Evolutionary conservation across 2,888 invertebrate species (phyloP), one percentile per base, ranked within the genome.

Genomic region (Sinohyriopsis cumingii): DNA sequence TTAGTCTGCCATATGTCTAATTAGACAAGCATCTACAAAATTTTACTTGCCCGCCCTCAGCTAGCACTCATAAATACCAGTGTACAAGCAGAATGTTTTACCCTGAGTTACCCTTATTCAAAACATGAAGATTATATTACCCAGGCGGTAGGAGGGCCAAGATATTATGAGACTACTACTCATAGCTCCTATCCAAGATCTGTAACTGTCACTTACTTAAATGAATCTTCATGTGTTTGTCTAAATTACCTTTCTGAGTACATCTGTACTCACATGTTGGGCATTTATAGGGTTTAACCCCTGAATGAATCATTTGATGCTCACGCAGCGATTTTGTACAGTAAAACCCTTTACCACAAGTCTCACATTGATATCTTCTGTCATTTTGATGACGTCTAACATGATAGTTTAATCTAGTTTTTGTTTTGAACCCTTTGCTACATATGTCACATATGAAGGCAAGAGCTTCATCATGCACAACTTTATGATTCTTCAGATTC

Each of bases 261-360:
- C 69, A 69, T 45, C 71, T 76, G 53, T 67, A 76, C 4, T 63
- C 71, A 63, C 76, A 76, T 12, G 65, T 24, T 54, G 63, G 67
- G 63, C 76, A 76, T 15, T 65, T 57, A 62, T 65, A 71, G 18
- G 76, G 76, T 65, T 76, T 76, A 19, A 65, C 67, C 12, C 73
- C 73, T 61, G 76, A 69, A 61, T 76, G 76, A n/a, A 63, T 45
- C 53, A 71, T 63, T 65, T 65, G 67, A 54, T 76, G 76, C 55
- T 73, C 73, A 15, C 67, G 68, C 24, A 76, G 61, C 18, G 61
- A 67, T 61, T 60, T 65, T 24, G 67, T 71, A 22, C 67, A 64
- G 54, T 76, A 76, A 65, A 76, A 76, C 19, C 76, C 76, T 60
- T 76, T 76, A 19, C 62, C 59, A 63, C 76, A 76, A 6, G 69